Conservation (phyloP, 2,888 invertebrate species). For the Ichneumoninae sp. region DNA sequence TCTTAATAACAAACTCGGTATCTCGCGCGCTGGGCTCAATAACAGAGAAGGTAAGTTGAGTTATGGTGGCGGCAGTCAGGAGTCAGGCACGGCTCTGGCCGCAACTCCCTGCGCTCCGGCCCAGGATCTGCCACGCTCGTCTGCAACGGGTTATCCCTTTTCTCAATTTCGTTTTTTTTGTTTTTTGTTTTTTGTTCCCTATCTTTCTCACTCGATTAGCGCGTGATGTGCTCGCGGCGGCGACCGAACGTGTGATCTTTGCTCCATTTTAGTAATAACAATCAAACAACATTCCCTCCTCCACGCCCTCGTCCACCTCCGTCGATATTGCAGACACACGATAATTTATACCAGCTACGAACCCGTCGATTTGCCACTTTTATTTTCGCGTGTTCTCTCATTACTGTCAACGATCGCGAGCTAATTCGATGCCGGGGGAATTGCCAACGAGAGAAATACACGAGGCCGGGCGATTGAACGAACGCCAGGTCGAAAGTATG, state of each 20-base stretch:
- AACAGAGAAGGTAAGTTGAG: conserved; percentile 76
- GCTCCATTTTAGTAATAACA: conserved; percentile 62
- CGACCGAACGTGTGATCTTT: conserved; percentile 60
- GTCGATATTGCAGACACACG: conserved; percentile 9
- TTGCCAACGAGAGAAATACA: conserved; percentile 48
- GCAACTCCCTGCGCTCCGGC: conserved; percentile 8
- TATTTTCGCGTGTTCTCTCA: conserved; percentile 32
- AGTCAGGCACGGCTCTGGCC: conserved; percentile 44
- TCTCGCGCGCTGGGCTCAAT: conserved; percentile 71
- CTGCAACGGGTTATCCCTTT: conserved; percentile 27
- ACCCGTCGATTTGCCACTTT: conserved; percentile 29
- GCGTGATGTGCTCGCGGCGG: conserved; percentile 55
- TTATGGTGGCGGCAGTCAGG: conserved; percentile 75
- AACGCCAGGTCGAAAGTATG: conserved; percentile 27
- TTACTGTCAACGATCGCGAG: conserved; percentile 60
- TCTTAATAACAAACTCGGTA: conserved; percentile 80
- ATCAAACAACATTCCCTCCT: conserved; percentile 47
- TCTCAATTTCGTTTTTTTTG: conserved; percentile 13
- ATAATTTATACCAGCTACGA: conserved; percentile 28
- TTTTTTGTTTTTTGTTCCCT: background rate
- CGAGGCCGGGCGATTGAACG: conserved; percentile 36
- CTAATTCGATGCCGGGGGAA: conserved; percentile 45
- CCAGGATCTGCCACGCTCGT: conserved; percentile 12
- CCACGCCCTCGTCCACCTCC: conserved; percentile 32
- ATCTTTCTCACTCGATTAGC: conserved; percentile 48